A percentile compares a stretch with the other conserved stretches of the same genome.
Conservation (phyloP, 2,113 vertebrate genomes). For the Tenebrosternarchus preto region DNA sequence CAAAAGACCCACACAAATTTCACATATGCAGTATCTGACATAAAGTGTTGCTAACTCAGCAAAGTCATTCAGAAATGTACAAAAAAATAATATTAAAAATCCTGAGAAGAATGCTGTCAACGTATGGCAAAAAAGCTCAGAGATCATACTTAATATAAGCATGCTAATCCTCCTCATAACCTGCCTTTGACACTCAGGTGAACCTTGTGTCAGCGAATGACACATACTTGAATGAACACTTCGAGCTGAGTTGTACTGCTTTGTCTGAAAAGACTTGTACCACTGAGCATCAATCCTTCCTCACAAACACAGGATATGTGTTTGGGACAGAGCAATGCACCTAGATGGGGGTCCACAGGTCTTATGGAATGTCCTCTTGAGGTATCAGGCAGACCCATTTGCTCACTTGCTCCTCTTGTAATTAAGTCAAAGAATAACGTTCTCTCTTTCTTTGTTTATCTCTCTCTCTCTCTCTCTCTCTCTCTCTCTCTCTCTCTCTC, state of each 20-base stretch:
- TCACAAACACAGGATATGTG: slow-evolving; percentile 18
- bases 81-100: slow-evolving; percentile 14
- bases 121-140: slow-evolving; percentile 38
- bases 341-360: slow-evolving; percentile 35
- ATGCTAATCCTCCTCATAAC: slow-evolving; percentile 35
- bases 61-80: background rate
- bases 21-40: background rate
- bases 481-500: slow-evolving; percentile 32
- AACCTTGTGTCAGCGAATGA: slow-evolving; percentile 4
- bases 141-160: slow-evolving; percentile 61
- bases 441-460: background rate
- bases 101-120: slow-evolving; percentile 55
- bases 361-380: slow-evolving; percentile 55
- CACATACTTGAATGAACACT: background rate
- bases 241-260: slow-evolving; percentile 10
- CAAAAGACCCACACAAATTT: slow-evolving; percentile 20
- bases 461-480: background rate
- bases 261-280: background rate
- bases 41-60: background rate
- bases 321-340: slow-evolving; percentile 48
- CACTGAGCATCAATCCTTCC: slow-evolving; percentile 30
- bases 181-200: slow-evolving; percentile 32
- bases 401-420: slow-evolving; percentile 2
- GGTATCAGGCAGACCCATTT: slow-evolving; percentile 26
- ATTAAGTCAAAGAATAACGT: background rate